Evolutionary conservation across 2,797 vertebrate genomes (phyloP), one percentile per base, ranked within the genome.

Genomic region (Tokudaia muenninki): DNA sequence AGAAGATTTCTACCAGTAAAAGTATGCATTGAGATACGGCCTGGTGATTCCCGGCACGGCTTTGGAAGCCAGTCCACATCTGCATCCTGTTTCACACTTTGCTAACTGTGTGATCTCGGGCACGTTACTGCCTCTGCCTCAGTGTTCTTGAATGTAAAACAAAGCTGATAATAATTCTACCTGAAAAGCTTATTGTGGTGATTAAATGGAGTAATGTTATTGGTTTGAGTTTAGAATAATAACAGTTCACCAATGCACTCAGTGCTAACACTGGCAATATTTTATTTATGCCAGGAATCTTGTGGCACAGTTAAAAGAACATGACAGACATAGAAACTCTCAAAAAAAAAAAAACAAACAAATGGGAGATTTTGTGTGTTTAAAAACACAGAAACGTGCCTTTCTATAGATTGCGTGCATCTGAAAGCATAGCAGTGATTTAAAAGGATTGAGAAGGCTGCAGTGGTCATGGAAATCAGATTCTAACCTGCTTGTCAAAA

Each of bases 161-260:
- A 87, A 87, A 16, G 21, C 63, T 84, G 75, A 26, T 90, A 37
- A 72, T 41, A 90, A 21, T 88, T 72, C 14, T 90, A 29, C 24
- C 87, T 92, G 26, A 37, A 37, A 57, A 47, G 7, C 24, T 89
- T 87, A 84, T 55, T 90, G 44, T 87, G 24, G 41, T 44, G 37
- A 87, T 93, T 96, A 81, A 96, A 74, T 57, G 16, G 57, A 6
- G 16, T 96, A 31, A 72, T 12, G 3, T 94, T 52, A 57, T 61
- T 17, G n/a, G 3, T 78, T 81, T 81, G 26, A 41, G 21, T 41
- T 92, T 90, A 91, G 26, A 94, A 89, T 52, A 81, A 17, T 86
- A 44, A n/a, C 22, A 50, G n/a, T 57, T 59, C 55, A 47, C 37
- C 84, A 55, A 89, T 86, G 7, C 3, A n/a, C 19, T 79, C 12